Base-by-base conservation (phyloP, 2,888 invertebrate species). In the Azorinus chamasolen region DNA sequence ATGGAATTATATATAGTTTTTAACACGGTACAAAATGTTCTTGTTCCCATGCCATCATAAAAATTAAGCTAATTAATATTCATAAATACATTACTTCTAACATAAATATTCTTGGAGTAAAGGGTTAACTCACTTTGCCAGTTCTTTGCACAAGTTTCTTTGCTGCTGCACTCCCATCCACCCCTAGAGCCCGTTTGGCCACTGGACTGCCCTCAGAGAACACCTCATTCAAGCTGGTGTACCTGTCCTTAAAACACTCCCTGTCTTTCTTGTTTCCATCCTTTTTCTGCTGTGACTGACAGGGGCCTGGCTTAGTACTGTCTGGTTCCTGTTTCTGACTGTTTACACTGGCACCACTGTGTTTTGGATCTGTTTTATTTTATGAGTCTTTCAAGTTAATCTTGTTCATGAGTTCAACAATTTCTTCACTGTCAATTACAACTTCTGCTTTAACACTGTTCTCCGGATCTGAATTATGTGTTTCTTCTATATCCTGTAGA, bases 111-210 rank as follows among this genome's bases (percentile, higher is more conserved):
- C n/a, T n/a, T n/a, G n/a, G n/a, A n/a, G n/a, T n/a, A n/a, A n/a
- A n/a, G n/a, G n/a, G 32, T 32, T 32, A 8, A 45, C 45, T 20
- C 65, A 93, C 93, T 87, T 92, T 92, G 10, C 93, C 94, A 14
- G 93, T 93, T 65, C 91, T 91, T 76, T 93, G 93, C 24, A 94
- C 83, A 68, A 92, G 90, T 55, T 85, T 83, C 61, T 90, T 89
- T 0, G 87, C 87, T n/a, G 80, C 79, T 48, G 64, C 61, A 16
- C 61, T 63, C 0, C 72, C 78, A 24, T 51, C 69, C 12, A 57
- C 69, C 1, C 61, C 50, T 53, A 86, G 80, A 57, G 89, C 63
- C 24, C 72, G 70, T 55, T 84, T 87, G 18, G 77, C 84, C 10
- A 79, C 79, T 3, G 86, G 83, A 68, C 87, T 87, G 1, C 81